Base-by-base conservation (phyloP, 2,113 vertebrate species). In the Megalops atlanticus region DNA sequence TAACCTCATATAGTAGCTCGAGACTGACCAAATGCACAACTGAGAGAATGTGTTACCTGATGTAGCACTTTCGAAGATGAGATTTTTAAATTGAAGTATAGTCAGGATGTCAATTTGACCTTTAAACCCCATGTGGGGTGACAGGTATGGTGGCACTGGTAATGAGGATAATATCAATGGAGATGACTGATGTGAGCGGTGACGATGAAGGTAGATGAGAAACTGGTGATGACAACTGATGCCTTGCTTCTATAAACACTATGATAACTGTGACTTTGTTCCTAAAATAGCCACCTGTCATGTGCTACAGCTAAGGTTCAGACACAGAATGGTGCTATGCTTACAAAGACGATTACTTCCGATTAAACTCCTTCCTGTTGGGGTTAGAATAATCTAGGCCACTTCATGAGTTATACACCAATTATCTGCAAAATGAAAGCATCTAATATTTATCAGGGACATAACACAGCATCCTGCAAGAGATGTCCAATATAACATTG, bases 261-360 rank as follows among this genome's bases (percentile, higher is more conserved):
- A 41, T 79, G 36, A 79, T 27, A 70, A 43, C 40, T 24, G 41
- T 74, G 70, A 72, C 41, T 35, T 33, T 49, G 41, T 74, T 39
- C 39, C 38, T 41, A 27, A 24, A 24, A 27, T 36, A 27, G 2
- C 75, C 31, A n/a, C 41, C 12, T 36, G 18, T 77, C 75, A 77
- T 73, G 71, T 64, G 71, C 71, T 72, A 27, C 70, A 31, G 79
- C 79, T 78, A 73, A 58, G 45, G 40, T 27, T 58, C n/a, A 78
- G 40, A 58, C 58, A 78, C n/a, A 74, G 0, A 31, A 43, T 49
- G n/a, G 68, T 71, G 68, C 78, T 35, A 16, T 33, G n/a, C 24
- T 72, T 45, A n/a, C 16, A 54, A 80, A 80, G 33, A 80, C 27
- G 33, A 73, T 77, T 77, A 77, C 21, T 36, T 39, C 18, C 40